A percentile compares a stretch with the other conserved stretches of the same genome.
phyloP scores from a whole-genome alignment of 2,888 invertebrate species.

The Phortica okadai region DNA sequence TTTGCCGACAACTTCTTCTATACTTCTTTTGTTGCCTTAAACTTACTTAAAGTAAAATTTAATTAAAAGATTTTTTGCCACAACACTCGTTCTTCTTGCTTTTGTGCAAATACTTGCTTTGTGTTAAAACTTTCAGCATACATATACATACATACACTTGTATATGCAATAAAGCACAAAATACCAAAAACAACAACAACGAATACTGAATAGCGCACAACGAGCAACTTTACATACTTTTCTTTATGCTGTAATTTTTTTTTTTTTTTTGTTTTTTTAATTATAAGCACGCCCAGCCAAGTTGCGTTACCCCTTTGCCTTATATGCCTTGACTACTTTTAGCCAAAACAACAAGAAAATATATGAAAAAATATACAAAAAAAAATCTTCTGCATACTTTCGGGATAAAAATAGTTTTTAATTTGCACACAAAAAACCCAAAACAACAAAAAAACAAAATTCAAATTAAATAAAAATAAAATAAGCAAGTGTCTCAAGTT shows the following conservation, averaged over 20 bases:
- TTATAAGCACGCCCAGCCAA: slow-evolving; percentile 35
- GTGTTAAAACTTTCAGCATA: slow-evolving; percentile 33
- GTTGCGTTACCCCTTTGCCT: slow-evolving; percentile 36
- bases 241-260: not conserved
- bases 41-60: not conserved
- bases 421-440: slow-evolving; percentile 55
- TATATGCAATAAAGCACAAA: slow-evolving; percentile 45
- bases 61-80: slow-evolving; percentile 18
- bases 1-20: too few species aligned
- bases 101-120: slow-evolving; percentile 30
- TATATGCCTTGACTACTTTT: slow-evolving; percentile 28
- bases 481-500: slow-evolving; percentile 32
- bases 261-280: slow-evolving; percentile 16
- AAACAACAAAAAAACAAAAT: not conserved
- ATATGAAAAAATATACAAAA: slow-evolving; percentile 26
- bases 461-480: slow-evolving; percentile 43
- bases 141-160: slow-evolving; percentile 18
- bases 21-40: not conserved
- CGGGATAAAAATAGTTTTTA: slow-evolving; percentile 60
- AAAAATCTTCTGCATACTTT: slow-evolving; percentile 44
- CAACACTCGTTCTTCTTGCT: slow-evolving; percentile 32
- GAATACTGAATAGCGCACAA: too few species aligned
- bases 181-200: slow-evolving; percentile 29
- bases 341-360: slow-evolving; percentile 35
- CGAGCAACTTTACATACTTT: slow-evolving; percentile 4